Conservation (phyloP, 2,113 vertebrate genomes). For the Caloenas nicobarica region DNA sequence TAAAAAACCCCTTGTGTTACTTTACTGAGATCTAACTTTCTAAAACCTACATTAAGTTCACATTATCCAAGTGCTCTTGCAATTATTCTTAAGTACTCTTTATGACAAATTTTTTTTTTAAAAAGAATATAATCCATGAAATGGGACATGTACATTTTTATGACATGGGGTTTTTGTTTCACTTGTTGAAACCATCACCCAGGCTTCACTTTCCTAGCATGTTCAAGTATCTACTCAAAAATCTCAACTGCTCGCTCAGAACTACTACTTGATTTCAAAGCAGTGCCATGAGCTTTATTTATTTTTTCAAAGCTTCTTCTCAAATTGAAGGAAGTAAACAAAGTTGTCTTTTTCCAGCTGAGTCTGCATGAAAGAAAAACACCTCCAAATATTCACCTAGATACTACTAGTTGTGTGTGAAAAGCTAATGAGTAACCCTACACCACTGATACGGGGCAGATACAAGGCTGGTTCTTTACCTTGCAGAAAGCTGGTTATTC, state of each 20-base stretch:
- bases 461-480: conserved; percentile 65
- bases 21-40: neutral
- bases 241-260: neutral
- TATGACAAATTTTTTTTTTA: neutral
- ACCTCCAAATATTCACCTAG: neutral
- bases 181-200: neutral
- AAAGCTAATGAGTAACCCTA: conserved; percentile 1
- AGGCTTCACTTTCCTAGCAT: neutral
- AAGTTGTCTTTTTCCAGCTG: neutral
- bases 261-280: neutral
- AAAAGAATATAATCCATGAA: neutral
- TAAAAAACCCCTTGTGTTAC: neutral
- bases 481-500: conserved; percentile 64
- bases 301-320: neutral
- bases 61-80: neutral
- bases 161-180: neutral
- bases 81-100: neutral
- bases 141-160: neutral
- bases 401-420: neutral
- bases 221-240: neutral
- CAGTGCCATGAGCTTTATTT: neutral
- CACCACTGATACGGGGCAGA: conserved; percentile 20
- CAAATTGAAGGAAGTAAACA: neutral
- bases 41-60: neutral
- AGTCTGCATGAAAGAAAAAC: neutral